A percentile compares a stretch with the other conserved stretches of the same genome.
Evolutionary conservation across 2,888 invertebrate genomes (phyloP).

Genomic region (Orchestes rusci): DNA sequence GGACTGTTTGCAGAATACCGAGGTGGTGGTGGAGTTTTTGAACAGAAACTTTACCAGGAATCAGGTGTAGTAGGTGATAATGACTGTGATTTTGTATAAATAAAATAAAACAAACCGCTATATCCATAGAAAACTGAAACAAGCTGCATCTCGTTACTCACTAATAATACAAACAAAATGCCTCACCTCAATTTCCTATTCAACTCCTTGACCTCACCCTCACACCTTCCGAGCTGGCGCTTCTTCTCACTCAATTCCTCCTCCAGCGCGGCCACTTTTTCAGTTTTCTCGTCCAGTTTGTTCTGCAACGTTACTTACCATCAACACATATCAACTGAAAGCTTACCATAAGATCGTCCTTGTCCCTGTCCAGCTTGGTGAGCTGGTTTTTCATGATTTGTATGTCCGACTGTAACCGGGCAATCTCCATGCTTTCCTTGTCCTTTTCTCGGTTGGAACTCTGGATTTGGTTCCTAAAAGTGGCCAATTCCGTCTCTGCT

Average conservation of each 20-base stretch:
- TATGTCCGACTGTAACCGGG: slow-evolving; percentile 56
- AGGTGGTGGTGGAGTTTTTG: slow-evolving; percentile 58
- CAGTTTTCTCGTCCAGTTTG: slow-evolving; percentile 68
- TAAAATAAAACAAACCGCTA: slow-evolving; percentile 24
- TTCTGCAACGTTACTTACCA: no score
- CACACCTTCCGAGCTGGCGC: slow-evolving; percentile 49
- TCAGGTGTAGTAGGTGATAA: no score
- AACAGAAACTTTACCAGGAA: slow-evolving; percentile 43
- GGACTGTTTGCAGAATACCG: slow-evolving; percentile 56
- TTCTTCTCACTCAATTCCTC: slow-evolving; percentile 56
- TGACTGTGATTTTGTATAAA: not conserved
- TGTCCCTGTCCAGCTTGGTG: slow-evolving; percentile 61
- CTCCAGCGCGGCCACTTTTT: slow-evolving; percentile 57
- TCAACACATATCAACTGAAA: no score
- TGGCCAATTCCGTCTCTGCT: slow-evolving; percentile 56
- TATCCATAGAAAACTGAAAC: slow-evolving; percentile 30
- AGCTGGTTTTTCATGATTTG: slow-evolving; percentile 55
- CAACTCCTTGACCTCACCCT: slow-evolving; percentile 50
- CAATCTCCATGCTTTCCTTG: slow-evolving; percentile 52
- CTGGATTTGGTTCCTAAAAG: slow-evolving; percentile 48
- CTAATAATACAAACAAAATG: no score
- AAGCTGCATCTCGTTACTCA: no score
- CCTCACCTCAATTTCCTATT: slow-evolving; percentile 51
- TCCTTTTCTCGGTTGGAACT: slow-evolving; percentile 27
- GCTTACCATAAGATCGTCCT: slow-evolving; percentile 57